Evolutionary conservation across 2,113 vertebrate genomes (phyloP).

Genomic region (Mesembrinibis cayennensis): DNA sequence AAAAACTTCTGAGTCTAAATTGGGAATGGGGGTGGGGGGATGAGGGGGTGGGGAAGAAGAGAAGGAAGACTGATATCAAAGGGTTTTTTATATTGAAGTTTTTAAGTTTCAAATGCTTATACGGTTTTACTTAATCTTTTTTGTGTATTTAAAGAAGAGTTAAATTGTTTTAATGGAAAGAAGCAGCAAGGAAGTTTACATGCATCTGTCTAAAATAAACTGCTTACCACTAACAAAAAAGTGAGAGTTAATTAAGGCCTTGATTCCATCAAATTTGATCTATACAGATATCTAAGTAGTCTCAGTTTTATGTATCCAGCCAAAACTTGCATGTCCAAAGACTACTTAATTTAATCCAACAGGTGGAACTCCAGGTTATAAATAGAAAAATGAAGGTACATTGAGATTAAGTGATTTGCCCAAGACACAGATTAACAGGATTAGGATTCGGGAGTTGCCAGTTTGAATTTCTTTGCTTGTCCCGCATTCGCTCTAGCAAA

Average conservation of each 20-base stretch:
- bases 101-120: neutral
- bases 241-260: neutral
- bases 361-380: slow-evolving; percentile 35
- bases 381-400: slow-evolving; percentile 33
- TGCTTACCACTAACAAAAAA: neutral
- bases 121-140: neutral
- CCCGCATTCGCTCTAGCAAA: neutral
- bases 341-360: neutral
- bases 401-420: slow-evolving; percentile 28
- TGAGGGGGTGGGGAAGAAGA: neutral
- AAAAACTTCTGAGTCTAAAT: neutral
- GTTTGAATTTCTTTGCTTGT: neutral
- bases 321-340: neutral
- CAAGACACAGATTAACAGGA: neutral
- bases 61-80: neutral
- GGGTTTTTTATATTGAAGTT: neutral
- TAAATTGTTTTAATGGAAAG: neutral
- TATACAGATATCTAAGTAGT: neutral
- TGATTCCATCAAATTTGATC: neutral
- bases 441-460: slow-evolving; percentile 9
- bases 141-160: neutral
- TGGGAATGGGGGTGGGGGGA: neutral
- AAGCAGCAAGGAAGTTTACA: neutral
- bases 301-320: neutral
- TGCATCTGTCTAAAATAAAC: neutral